Evolutionary conservation across 2,888 invertebrate species (phyloP).

Genomic region (Platynereis dumerilii): DNA sequence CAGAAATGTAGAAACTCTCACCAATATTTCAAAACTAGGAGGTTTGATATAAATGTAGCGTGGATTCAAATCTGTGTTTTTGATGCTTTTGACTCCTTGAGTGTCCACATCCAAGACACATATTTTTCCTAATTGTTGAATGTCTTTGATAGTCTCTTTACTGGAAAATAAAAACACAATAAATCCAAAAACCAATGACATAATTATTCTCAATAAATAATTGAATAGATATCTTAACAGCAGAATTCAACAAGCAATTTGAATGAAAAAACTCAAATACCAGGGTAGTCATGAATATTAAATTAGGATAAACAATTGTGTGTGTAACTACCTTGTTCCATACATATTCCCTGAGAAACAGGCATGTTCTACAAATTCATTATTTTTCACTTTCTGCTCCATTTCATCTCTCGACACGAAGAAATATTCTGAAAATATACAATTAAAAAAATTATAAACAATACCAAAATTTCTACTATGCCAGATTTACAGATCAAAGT

Average conservation of each 20-base stretch:
- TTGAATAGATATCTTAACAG: too few species aligned
- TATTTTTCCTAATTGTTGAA: conserved; percentile 80
- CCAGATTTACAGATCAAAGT: not conserved
- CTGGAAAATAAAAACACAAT: conserved; percentile 66
- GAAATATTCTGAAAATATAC: conserved; percentile 74
- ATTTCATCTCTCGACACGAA: conserved; percentile 82
- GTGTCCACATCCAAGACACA: conserved; percentile 95
- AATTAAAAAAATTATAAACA: too few species aligned
- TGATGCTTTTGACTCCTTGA: conserved; percentile 91
- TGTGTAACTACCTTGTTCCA: conserved; percentile 96
- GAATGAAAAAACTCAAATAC: too few species aligned
- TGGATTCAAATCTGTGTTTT: conserved; percentile 79
- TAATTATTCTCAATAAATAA: too few species aligned
- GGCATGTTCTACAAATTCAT: conserved; percentile 91
- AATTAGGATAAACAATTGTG: too few species aligned
- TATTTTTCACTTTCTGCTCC: conserved; percentile 75
- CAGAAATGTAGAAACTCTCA: too few species aligned
- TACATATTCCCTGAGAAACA: conserved; percentile 92
- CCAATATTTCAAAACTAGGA: conserved; percentile 82
- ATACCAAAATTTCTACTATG: not conserved
- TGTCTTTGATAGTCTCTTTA: conserved; percentile 82
- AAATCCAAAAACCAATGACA: not conserved
- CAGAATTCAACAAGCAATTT: too few species aligned
- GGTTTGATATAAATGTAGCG: conserved; percentile 89
- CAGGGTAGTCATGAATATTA: too few species aligned